A percentile compares a stretch with the other conserved stretches of the same genome.
Evolutionary conservation across 2,888 invertebrate species (phyloP).

Genomic region (Eutolmus rufibarbis): DNA sequence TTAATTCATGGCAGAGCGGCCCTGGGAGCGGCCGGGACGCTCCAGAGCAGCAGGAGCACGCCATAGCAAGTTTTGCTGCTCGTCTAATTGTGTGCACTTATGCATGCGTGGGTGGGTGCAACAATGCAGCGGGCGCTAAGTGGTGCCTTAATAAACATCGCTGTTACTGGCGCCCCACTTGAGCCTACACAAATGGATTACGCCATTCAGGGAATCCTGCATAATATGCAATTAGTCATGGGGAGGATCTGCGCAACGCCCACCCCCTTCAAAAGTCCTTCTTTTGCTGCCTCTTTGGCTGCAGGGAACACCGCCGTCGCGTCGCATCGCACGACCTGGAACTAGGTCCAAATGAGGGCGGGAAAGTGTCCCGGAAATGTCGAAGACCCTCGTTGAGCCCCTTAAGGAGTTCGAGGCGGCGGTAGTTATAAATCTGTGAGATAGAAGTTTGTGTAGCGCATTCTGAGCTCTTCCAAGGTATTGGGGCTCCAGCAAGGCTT

Average conservation of each 20-base stretch:
- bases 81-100: conserved; percentile 26
- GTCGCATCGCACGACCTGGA: not conserved
- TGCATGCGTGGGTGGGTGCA: not conserved
- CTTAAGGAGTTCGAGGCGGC: not conserved
- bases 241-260: not conserved
- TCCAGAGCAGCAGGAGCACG: not conserved
- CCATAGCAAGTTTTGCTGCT: conserved; percentile 2
- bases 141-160: conserved; percentile 10
- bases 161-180: conserved; percentile 1
- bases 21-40: not conserved
- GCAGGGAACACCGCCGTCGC: not conserved
- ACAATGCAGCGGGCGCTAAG: not conserved
- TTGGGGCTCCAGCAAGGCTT: not conserved
- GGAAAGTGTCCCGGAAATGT: not conserved
- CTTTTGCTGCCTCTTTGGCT: not conserved
- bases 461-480: not conserved
- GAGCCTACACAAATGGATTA: conserved; percentile 7
- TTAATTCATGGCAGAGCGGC: not conserved
- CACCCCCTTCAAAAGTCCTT: not conserved
- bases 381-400: not conserved
- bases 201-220: not conserved
- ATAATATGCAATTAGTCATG: not conserved
- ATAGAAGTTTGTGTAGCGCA: not conserved
- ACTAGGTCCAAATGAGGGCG: not conserved
- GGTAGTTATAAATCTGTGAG: not conserved